phyloP scores from a whole-genome alignment of 1,140 invertebrate genomes.

The Aporrectodea caliginosa region DNA sequence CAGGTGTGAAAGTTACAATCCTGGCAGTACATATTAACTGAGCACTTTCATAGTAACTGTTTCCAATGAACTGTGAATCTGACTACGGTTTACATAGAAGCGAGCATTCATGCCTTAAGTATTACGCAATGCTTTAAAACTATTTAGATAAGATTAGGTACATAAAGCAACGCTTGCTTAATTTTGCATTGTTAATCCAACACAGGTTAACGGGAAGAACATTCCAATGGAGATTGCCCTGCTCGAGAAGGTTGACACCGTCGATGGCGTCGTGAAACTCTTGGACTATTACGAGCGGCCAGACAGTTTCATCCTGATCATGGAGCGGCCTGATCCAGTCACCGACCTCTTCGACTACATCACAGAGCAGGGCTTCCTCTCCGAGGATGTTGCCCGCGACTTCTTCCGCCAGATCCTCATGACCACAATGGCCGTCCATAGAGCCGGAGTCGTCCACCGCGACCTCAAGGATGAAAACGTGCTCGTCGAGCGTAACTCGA shows the following conservation, averaged over 20 bases:
- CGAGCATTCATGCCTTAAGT: too few relatives aligned
- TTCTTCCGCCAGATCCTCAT: conserved; percentile 60
- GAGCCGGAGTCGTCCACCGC: conserved; percentile 59
- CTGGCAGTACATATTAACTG: too few relatives aligned
- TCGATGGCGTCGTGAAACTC: conserved; percentile 63
- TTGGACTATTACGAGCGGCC: conserved; percentile 63
- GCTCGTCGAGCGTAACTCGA: conserved; percentile 58
- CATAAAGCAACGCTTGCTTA: neutral
- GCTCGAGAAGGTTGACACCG: conserved; percentile 60
- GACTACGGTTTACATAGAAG: neutral
- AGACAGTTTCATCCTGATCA: conserved; percentile 62
- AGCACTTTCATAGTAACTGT: too few relatives aligned
- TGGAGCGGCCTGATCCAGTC: conserved; percentile 65
- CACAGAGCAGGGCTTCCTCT: conserved; percentile 62
- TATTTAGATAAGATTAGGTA: too few relatives aligned
- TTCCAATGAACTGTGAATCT: neutral
- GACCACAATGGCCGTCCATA: conserved; percentile 51
- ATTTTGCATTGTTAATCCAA: neutral
- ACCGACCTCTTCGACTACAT: conserved; percentile 70
- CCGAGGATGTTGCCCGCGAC: conserved; percentile 59
- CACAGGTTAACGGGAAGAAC: conserved; percentile 47
- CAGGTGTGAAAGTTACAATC: too few relatives aligned
- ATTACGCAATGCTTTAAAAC: too few relatives aligned
- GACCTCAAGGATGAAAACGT: conserved; percentile 72
- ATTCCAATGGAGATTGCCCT: conserved; percentile 65